Evolutionary conservation across 2,888 invertebrate species (phyloP), one percentile per base, ranked within the genome.

Genomic region (Lottia gigantea): DNA sequence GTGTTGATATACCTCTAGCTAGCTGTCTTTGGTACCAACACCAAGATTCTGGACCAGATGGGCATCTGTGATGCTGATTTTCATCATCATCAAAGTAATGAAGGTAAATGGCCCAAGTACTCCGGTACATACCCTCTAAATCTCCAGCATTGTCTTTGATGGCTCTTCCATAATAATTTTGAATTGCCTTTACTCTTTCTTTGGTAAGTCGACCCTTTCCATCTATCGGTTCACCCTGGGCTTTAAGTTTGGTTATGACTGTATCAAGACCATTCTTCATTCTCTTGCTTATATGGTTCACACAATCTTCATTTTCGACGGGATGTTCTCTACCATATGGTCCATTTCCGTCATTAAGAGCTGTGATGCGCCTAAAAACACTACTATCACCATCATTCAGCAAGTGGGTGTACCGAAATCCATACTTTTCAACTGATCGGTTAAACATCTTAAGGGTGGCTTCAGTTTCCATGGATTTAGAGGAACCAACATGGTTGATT

Each of bases 141-240:
- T 31, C 31, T 6, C 31, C 31, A 6, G 31, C 31, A 31, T 31
- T 31, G 31, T 31, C 31, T 64, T 25, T 64, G 15, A 64, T 40
- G 14, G 64, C 64, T 40, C 64, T 64, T 2, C 64, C 64, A 64
- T 64, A 64, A 64, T 64, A 64, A 40, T 64, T 64, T 40, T 64
- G 26, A 7, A 64, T 25, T 2, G 64, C 64, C 16, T 6, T 12
- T 11, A 64, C 64, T 40, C 64, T 3, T 16, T 45, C 64, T 40
- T 64, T 26, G 8, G 64, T 64, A 16, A 64, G 19, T 64, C 64
- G 3, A 31, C 26, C 64, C 11, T 64, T 64, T 19, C 64, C 40
- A 12, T 64, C 45, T 6, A 64, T 40, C 3, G 40, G 31, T 16
- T 31, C 3, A 40, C 64, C 64, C 16, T 64, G 25, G 2, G 40